A percentile compares a stretch with the other conserved stretches of the same genome.
These are phyloP conservation scores for Sesamia nonagrioides DNA, from an alignment of 1,140 invertebrate genomes.

Conservation along the genomic window DNA sequence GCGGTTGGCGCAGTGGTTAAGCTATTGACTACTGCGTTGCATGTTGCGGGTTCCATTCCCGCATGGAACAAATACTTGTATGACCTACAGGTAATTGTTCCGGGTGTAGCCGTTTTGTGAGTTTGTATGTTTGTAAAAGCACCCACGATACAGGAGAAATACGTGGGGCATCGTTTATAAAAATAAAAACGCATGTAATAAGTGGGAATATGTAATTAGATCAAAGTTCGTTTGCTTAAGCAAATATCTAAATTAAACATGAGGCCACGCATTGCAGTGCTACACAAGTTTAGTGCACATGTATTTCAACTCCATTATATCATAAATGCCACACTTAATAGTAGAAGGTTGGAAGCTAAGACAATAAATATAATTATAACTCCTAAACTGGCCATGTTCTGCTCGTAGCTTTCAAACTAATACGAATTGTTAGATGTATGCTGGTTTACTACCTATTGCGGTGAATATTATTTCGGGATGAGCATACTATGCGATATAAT, in stretches of 20 bases:
- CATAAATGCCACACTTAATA: conserved; percentile 19
- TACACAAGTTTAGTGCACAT: conserved; percentile 17
- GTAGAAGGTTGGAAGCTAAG: background rate
- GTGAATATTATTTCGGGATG: background rate
- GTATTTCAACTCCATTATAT: conserved; percentile 22
- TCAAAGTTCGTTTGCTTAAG: conserved; percentile 31
- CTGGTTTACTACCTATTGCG: conserved; percentile 4
- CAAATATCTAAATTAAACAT: background rate
- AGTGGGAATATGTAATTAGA: too few relatives aligned
- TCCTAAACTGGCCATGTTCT: conserved; percentile 1
- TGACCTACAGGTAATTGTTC: too few relatives aligned
- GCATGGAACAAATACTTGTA: too few relatives aligned
- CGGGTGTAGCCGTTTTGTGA: too few relatives aligned
- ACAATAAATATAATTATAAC: conserved; percentile 3
- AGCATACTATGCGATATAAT: background rate
- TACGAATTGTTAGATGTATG: conserved; percentile 7
- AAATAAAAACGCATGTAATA: too few relatives aligned
- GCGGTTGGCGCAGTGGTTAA: too few relatives aligned
- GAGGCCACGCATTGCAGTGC: conserved; percentile 9
- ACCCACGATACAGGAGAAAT: too few relatives aligned
- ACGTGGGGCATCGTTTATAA: too few relatives aligned
- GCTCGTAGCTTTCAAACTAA: background rate
- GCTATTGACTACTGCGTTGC: too few relatives aligned
- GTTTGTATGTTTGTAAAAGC: too few relatives aligned
- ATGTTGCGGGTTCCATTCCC: too few relatives aligned